phyloP scores from a whole-genome alignment of 2,113 vertebrate species.

The Phodopus roborovskii region DNA sequence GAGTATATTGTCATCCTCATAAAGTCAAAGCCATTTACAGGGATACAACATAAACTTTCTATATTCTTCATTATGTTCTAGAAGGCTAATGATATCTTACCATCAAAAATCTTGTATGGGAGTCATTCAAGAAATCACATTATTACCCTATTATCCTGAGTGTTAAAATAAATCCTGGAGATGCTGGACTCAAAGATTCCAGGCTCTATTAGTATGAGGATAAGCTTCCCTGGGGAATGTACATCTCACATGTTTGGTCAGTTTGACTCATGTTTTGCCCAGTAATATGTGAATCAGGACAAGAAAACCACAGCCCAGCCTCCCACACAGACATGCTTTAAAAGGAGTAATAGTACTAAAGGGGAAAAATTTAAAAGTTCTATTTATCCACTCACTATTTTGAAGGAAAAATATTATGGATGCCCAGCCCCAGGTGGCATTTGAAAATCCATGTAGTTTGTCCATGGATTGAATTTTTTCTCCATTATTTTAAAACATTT shows the following conservation, averaged over 20 bases:
- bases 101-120: not conserved
- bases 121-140: not conserved
- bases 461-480: slow-evolving; percentile 32
- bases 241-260: not conserved
- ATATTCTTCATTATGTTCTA: slow-evolving; percentile 13
- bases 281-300: not conserved
- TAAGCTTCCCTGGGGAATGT: slow-evolving; percentile 37
- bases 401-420: not conserved
- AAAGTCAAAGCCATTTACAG: not conserved
- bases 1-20: not conserved
- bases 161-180: slow-evolving; percentile 40
- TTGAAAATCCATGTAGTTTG: slow-evolving; percentile 47
- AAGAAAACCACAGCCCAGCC: not conserved
- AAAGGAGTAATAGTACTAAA: slow-evolving; percentile 55
- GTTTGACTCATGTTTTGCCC: slow-evolving; percentile 38
- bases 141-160: not conserved
- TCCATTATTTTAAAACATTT: slow-evolving; percentile 31
- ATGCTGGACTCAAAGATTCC: slow-evolving; percentile 45
- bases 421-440: not conserved
- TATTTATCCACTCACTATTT: slow-evolving; percentile 7
- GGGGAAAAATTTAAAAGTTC: slow-evolving; percentile 22
- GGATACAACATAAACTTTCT: not conserved
- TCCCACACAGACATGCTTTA: slow-evolving; percentile 8
- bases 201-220: slow-evolving; percentile 47
- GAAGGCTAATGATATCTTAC: not conserved